These are phyloP conservation scores for Sphaeramia orbicularis DNA, from an alignment of 2,797 vertebrate genomes.

Conservation along the genomic window DNA sequence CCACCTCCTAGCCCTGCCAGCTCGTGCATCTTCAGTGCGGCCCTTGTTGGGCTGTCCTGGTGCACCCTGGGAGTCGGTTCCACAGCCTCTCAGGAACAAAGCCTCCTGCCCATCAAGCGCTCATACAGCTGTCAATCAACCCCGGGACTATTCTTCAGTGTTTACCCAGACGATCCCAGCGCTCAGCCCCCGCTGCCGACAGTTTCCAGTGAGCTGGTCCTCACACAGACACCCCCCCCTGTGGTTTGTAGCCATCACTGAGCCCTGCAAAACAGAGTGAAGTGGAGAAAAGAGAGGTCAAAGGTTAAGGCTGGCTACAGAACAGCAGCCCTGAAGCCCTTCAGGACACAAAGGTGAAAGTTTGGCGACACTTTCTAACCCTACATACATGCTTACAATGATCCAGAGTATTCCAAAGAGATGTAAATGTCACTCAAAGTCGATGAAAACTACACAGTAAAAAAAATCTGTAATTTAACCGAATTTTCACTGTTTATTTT, in stretches of 20 bases:
- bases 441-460: fast-evolving
- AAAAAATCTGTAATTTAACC: too few species aligned
- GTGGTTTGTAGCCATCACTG: constrained; percentile 25
- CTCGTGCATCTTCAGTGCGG: constrained; percentile 48
- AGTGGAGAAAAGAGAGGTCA: constrained; percentile 29
- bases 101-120: constrained; percentile 77
- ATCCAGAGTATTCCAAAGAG: neutral
- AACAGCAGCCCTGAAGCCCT: neutral
- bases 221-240: constrained; percentile 19
- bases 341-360: neutral
- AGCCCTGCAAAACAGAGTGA: neutral
- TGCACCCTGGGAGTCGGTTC: constrained; percentile 67
- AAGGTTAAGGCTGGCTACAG: constrained; percentile 15
- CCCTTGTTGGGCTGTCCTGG: constrained; percentile 59
- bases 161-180: constrained; percentile 31
- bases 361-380: neutral
- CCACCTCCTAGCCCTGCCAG: constrained; percentile 39
- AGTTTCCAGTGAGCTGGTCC: neutral
- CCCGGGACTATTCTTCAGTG: neutral
- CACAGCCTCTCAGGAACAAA: constrained; percentile 64
- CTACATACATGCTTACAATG: neutral
- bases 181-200: constrained; percentile 1
- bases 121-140: constrained; percentile 82
- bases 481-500: too few species aligned
- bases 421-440: neutral